phyloP scores from a whole-genome alignment of 2,113 vertebrate genomes.

The Pteropus alecto region DNA sequence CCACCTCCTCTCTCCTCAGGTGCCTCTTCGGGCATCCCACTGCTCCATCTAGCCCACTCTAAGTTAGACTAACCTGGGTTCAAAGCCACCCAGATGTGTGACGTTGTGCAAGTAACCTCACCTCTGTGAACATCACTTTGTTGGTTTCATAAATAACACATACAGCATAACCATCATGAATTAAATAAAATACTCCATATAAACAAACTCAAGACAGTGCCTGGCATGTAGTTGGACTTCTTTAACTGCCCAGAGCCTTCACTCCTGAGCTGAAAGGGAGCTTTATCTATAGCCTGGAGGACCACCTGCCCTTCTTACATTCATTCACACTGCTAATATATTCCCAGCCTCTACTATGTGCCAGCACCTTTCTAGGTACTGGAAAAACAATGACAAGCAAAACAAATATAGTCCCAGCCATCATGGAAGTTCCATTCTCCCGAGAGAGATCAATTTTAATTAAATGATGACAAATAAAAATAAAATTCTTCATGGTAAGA shows the following conservation, averaged over 20 bases:
- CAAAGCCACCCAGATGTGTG: not conserved
- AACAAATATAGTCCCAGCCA: not conserved
- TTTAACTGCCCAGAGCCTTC: not conserved
- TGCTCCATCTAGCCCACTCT: not conserved
- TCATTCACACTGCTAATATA: not conserved
- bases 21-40: too few relatives aligned
- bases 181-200: not conserved
- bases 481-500: not conserved
- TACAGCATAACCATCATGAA: not conserved
- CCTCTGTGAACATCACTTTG: not conserved
- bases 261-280: not conserved
- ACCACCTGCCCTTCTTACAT: not conserved
- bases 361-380: not conserved
- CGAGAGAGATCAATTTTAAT: not conserved
- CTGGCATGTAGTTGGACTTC: not conserved
- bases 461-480: not conserved
- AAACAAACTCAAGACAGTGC: not conserved
- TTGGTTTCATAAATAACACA: not conserved
- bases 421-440: not conserved
- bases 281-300: not conserved
- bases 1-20: not conserved
- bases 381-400: not conserved
- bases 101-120: not conserved
- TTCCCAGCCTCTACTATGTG: not conserved
- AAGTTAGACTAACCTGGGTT: not conserved